A percentile compares a stretch with the other conserved stretches of the same genome.
Conservation (phyloP, 64 coral and sea anemone species). For the Stylophora pistillata region DNA sequence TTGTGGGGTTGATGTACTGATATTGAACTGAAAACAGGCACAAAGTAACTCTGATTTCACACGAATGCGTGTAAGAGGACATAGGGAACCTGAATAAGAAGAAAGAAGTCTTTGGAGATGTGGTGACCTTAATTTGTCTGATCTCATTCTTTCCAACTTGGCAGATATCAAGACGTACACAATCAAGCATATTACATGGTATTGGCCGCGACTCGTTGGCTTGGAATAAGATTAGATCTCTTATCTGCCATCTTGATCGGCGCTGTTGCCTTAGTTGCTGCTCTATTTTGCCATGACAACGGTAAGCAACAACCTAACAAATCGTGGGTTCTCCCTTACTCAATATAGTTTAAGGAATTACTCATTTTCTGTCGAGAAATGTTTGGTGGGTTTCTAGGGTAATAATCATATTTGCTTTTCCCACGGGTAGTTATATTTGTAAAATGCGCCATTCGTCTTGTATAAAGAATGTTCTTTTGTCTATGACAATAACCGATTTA, state of each 20-base stretch:
- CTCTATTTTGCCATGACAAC: background rate
- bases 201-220: constrained; percentile 35
- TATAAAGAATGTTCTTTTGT: too few species aligned
- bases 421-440: too few species aligned
- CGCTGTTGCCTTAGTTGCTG: constrained; percentile 20
- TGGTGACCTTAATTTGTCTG: background rate
- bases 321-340: background rate
- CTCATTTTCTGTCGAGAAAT: background rate
- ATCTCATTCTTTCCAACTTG: background rate
- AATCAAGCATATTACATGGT: constrained; percentile 46
- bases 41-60: too few species aligned
- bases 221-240: constrained; percentile 31
- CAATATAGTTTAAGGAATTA: too few species aligned
- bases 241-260: constrained; percentile 27
- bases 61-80: too few species aligned
- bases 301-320: background rate
- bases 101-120: background rate
- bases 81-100: background rate
- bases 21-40: too few species aligned
- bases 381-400: too few species aligned
- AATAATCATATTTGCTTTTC: too few species aligned
- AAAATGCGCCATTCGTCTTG: too few species aligned
- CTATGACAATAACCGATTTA: too few species aligned
- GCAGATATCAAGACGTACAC: constrained; percentile 39
- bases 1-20: too few species aligned